A percentile compares a stretch with the other conserved stretches of the same genome.
Conservation (phyloP, 2,888 invertebrate genomes). For the Hesperia comma region DNA sequence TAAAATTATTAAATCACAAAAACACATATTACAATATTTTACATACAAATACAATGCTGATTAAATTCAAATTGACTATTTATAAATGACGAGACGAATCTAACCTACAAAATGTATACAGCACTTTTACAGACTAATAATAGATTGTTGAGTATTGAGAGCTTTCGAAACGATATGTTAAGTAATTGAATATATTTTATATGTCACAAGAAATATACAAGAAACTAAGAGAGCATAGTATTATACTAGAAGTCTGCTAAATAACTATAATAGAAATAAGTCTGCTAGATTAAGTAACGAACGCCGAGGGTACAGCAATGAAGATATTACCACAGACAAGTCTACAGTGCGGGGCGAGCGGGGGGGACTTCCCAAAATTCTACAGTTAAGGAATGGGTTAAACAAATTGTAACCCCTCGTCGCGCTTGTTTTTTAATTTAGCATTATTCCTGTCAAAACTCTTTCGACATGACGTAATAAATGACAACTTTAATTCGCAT, state of each 20-base stretch:
- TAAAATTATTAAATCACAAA: constrained; percentile 40
- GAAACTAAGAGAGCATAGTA: constrained; percentile 12
- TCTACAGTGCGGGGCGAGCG: background rate
- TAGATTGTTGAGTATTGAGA: constrained; percentile 68
- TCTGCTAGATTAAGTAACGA: constrained; percentile 34
- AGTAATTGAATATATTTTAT: constrained; percentile 20
- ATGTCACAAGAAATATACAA: constrained; percentile 22
- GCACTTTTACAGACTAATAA: constrained; percentile 31
- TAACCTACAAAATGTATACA: constrained; percentile 49
- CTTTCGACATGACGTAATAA: too few species aligned
- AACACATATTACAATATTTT: constrained; percentile 41
- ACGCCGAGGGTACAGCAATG: constrained; percentile 5
- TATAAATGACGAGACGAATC: constrained; percentile 71
- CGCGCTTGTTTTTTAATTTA: too few species aligned
- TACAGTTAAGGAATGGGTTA: too few species aligned
- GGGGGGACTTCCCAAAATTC: background rate
- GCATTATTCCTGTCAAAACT: too few species aligned
- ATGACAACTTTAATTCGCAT: too few species aligned
- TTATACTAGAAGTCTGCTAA: background rate
- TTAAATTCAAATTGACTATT: constrained; percentile 58
- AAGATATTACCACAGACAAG: background rate
- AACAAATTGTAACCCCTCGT: too few species aligned
- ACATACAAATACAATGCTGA: constrained; percentile 52
- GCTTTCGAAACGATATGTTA: constrained; percentile 47
- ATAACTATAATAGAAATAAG: background rate